Evolutionary conservation across 2,113 vertebrate species (phyloP).

Genomic region (Nyctibius bracteatus): DNA sequence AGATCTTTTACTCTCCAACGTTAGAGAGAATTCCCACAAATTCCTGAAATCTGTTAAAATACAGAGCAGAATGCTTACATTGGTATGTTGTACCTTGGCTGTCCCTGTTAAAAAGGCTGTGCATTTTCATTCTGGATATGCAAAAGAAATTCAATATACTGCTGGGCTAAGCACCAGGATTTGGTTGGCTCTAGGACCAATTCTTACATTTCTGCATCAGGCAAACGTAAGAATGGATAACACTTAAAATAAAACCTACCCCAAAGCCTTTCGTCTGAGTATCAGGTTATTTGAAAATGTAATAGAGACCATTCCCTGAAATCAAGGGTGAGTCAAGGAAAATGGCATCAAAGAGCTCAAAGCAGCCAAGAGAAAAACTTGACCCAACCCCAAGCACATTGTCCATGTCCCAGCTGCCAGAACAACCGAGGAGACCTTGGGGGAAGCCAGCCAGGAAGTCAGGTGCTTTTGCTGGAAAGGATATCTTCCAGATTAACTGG

Average conservation of each 20-base stretch:
- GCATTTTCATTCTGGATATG: conserved; percentile 49
- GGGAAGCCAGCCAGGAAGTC: conserved; percentile 31
- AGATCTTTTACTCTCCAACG: conserved; percentile 17
- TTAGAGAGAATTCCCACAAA: conserved; percentile 51
- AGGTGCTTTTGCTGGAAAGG: conserved; percentile 56
- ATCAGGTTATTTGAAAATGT: conserved; percentile 61
- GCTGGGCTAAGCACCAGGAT: conserved; percentile 50
- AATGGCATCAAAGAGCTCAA: conserved; percentile 49
- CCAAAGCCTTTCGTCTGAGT: conserved; percentile 50
- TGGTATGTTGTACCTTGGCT: conserved; percentile 1
- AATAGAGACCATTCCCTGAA: conserved; percentile 29
- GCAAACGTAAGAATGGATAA: conserved; percentile 8
- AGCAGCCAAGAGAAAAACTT: conserved; percentile 53
- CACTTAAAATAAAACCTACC: conserved; percentile 38
- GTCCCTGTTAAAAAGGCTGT: conserved; percentile 11
- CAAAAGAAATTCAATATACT: conserved; percentile 45
- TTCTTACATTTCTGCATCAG: conserved; percentile 55
- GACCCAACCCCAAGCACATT: conserved; percentile 17
- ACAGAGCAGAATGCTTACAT: conserved; percentile 8
- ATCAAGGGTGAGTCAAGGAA: conserved; percentile 60
- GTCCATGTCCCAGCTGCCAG: conserved; percentile 42
- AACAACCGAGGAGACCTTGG: background rate
- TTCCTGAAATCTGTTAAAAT: conserved; percentile 56
- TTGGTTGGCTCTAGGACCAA: conserved; percentile 36
- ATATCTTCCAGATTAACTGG: conserved; percentile 28